Evolutionary conservation across 2,888 invertebrate genomes (phyloP).

Genomic region (Macaria liturata): DNA sequence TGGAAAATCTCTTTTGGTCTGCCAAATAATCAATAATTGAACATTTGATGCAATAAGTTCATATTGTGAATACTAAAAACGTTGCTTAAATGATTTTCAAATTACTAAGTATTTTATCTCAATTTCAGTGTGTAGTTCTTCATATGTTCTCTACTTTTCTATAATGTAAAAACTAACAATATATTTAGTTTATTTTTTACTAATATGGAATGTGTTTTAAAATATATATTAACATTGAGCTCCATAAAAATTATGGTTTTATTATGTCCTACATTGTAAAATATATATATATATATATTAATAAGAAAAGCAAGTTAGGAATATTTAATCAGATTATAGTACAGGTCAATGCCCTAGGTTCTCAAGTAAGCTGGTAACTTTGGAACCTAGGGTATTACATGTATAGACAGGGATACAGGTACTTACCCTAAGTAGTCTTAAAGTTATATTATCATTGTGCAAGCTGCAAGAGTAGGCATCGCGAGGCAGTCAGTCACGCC

Average conservation of each 20-base stretch:
- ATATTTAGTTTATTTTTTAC: constrained; percentile 84
- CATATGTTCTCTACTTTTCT: constrained; percentile 83
- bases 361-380: too few species aligned
- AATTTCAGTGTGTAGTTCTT: constrained; percentile 82
- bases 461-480: too few species aligned
- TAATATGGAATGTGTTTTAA: constrained; percentile 84
- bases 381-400: too few species aligned
- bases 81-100: constrained; percentile 82
- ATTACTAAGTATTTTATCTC: constrained; percentile 82
- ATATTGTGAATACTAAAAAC: constrained; percentile 82
- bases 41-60: constrained; percentile 73
- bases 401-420: too few species aligned
- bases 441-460: too few species aligned
- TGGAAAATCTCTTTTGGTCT: constrained; percentile 84
- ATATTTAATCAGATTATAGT: too few species aligned
- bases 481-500: constrained; percentile 11
- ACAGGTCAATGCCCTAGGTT: too few species aligned
- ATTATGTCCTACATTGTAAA: constrained; percentile 49
- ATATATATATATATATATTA: not conserved
- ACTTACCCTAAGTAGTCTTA: too few species aligned
- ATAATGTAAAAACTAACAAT: constrained; percentile 84
- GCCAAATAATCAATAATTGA: constrained; percentile 77
- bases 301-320: too few species aligned
- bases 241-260: constrained; percentile 79
- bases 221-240: constrained; percentile 84